A percentile compares a stretch with the other conserved stretches of the same genome.
Conservation (phyloP, 2,888 invertebrate genomes). For the Cyaniris semiargus region DNA sequence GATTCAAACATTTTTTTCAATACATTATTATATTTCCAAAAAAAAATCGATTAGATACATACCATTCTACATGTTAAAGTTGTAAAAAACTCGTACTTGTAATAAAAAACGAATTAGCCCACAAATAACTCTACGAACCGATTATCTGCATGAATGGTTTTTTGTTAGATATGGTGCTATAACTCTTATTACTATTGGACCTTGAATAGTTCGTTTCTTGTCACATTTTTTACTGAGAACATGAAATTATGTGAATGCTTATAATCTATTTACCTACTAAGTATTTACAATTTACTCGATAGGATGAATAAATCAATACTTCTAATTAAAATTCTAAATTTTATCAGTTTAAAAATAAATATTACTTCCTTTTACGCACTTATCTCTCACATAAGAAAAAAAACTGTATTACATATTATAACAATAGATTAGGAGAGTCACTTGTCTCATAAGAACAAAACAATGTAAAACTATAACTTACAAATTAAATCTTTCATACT, state of each 20-base stretch:
- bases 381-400: background rate
- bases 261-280: background rate
- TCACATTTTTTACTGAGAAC: constrained; percentile 14
- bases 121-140: constrained; percentile 11
- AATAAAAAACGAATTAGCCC: constrained; percentile 14
- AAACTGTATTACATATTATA: background rate
- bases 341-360: too few species aligned
- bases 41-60: too few species aligned
- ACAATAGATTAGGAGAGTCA: background rate
- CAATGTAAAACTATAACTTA: background rate
- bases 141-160: constrained; percentile 21
- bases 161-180: constrained; percentile 3
- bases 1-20: too few species aligned
- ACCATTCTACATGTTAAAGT: background rate
- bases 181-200: constrained; percentile 21
- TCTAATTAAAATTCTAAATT: too few species aligned
- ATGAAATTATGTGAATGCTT: background rate
- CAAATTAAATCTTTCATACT: too few species aligned
- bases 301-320: background rate
- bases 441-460: background rate
- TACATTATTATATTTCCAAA: background rate
- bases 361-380: too few species aligned
- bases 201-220: constrained; percentile 19
- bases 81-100: background rate
- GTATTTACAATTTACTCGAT: background rate